These are phyloP conservation scores for Diorhabda sublineata DNA, from an alignment of 1,140 invertebrate species.

Conservation along the genomic window DNA sequence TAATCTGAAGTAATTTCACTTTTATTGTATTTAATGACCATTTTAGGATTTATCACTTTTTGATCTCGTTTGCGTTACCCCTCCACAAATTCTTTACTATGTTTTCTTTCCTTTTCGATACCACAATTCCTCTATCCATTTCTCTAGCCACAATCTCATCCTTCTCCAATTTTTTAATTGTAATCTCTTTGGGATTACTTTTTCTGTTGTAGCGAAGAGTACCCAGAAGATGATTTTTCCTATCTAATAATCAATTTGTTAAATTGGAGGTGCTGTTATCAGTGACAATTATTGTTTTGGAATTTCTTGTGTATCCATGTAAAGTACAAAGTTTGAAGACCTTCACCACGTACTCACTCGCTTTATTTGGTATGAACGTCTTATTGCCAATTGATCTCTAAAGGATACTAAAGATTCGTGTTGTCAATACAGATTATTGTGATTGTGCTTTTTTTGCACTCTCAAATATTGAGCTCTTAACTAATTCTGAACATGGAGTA, in stretches of 20 bases:
- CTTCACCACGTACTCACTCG: constrained; percentile 36
- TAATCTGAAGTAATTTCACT: too few relatives aligned
- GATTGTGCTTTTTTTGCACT: too few relatives aligned
- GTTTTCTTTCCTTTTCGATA: too few relatives aligned
- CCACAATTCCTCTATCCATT: background rate
- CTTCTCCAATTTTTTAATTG: constrained; percentile 13
- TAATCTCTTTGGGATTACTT: constrained; percentile 11
- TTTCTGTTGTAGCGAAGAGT: constrained; percentile 42
- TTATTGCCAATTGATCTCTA: constrained; percentile 27
- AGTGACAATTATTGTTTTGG: constrained; percentile 24
- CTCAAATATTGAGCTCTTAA: too few relatives aligned
- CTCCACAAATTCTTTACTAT: too few relatives aligned
- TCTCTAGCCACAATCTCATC: background rate
- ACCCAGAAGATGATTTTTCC: constrained; percentile 49
- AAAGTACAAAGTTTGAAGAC: constrained; percentile 42
- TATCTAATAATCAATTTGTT: constrained; percentile 43
- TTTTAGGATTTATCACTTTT: too few relatives aligned
- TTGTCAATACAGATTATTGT: too few relatives aligned
- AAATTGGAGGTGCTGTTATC: constrained; percentile 28
- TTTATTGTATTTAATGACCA: too few relatives aligned
- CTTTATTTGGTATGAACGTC: constrained; percentile 25
- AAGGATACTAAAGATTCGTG: constrained; percentile 43
- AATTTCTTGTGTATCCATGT: constrained; percentile 41
- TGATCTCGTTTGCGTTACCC: too few relatives aligned
- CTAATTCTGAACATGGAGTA: too few relatives aligned